Evolutionary conservation across 2,888 invertebrate species (phyloP).

Genomic region (Orthonevra nobilis): DNA sequence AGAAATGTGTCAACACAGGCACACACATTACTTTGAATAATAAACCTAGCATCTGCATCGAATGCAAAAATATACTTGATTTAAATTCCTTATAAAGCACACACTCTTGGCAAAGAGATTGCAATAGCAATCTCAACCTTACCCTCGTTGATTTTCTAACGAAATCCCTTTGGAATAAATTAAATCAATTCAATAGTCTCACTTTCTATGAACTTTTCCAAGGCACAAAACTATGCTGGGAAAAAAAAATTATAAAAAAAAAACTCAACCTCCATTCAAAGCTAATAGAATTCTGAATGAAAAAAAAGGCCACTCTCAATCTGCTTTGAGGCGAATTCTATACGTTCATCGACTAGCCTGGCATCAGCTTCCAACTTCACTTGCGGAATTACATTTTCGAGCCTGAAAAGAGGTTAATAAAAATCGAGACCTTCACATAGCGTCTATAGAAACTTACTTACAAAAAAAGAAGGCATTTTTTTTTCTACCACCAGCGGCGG

Average conservation of each 20-base stretch:
- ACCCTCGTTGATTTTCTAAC: neutral
- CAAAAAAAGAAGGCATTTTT: slow-evolving; percentile 14
- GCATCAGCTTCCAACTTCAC: neutral
- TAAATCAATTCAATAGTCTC: slow-evolving; percentile 47
- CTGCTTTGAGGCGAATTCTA: too few species aligned
- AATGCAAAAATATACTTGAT: too few species aligned
- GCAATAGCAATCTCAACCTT: neutral
- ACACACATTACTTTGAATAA: too few species aligned
- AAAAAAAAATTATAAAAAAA: neutral
- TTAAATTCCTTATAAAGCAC: too few species aligned
- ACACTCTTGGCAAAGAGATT: slow-evolving; percentile 26
- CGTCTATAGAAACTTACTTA: slow-evolving; percentile 12
- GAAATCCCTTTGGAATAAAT: slow-evolving; percentile 40
- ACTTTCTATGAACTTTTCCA: slow-evolving; percentile 34
- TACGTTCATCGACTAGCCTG: slow-evolving; percentile 6
- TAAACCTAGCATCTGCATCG: too few species aligned
- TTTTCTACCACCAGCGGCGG: slow-evolving; percentile 34
- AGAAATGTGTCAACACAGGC: too few species aligned
- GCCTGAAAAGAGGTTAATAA: slow-evolving; percentile 76
- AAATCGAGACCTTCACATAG: slow-evolving; percentile 76
- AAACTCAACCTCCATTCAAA: slow-evolving; percentile 32
- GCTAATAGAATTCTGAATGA: slow-evolving; percentile 48
- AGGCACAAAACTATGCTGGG: neutral
- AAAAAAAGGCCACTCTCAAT: slow-evolving; percentile 4
- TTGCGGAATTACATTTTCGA: slow-evolving; percentile 35